Evolutionary conservation across 2,888 invertebrate genomes (phyloP), one percentile per base, ranked within the genome.

Genomic region (Agelastica alni): DNA sequence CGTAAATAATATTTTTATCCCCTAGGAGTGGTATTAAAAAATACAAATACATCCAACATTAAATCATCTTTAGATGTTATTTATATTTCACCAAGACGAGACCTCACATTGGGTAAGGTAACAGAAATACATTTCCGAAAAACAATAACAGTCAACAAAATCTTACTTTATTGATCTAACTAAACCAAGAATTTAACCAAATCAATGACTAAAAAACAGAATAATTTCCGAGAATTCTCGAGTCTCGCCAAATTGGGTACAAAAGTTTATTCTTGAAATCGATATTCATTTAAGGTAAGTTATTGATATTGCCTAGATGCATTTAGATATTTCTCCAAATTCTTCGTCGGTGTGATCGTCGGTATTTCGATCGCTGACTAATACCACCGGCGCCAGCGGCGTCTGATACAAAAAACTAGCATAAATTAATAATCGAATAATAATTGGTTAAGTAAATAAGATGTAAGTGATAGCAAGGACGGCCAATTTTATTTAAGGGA

Each of bases 241-340:
- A 22, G 34, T 18, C 20, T 20, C 17, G 31, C 45, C 32, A 31
- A 34, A 34, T 45, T 45, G 14, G 22, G 14, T 32, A 34, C 22
- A 45, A 45, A 45, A 3, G 2, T n/a, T 36, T 39, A 51, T 58
- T 58, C 54, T 31, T 16, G 34, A 59, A 59, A 59, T 12, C 54
- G 52, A 61, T 58, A 59, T 48, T 56, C 58, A 37, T 54, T 52
- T 34, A 41, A 2, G 13, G 37, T 49, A 51, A 61, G 58, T 61
- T 61, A 61, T 60, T 54, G 61, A 56, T 56, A 58, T 61, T 56
- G 51, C 54, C 32, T 48, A 46, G 22, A 56, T 55, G 32, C 60
- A 57, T 56, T 56, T 52, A 56, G 53, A 58, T 55, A 54, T 42
- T 30, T 39, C 31, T 20, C 10, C 18, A 30, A 39, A 48, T 30